Evolutionary conservation across 2,113 vertebrate genomes (phyloP).

Genomic region (Sclerurus mexicanus): DNA sequence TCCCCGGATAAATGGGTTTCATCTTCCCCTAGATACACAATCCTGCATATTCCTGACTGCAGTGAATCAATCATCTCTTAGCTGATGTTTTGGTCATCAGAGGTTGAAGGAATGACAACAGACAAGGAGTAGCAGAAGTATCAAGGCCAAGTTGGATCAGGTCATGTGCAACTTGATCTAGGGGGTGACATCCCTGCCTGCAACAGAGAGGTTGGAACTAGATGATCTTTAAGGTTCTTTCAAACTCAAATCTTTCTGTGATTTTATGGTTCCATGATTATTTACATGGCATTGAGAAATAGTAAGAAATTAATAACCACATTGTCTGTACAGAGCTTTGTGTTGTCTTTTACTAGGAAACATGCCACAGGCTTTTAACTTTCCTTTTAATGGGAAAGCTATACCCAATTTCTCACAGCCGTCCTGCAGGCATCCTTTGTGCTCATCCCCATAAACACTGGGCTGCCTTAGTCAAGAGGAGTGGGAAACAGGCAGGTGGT

Average conservation of each 20-base stretch:
- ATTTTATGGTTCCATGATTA: neutral
- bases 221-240: neutral
- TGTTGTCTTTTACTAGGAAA: neutral
- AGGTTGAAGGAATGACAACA: neutral
- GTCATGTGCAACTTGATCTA: neutral
- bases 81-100: neutral
- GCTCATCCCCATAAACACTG: neutral
- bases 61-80: neutral
- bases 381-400: neutral
- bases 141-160: neutral
- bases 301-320: neutral
- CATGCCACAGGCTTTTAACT: neutral
- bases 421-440: neutral
- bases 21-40: neutral
- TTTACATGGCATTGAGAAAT: neutral
- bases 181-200: fast-evolving
- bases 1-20: neutral
- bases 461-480: neutral
- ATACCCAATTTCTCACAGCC: neutral
- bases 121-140: neutral
- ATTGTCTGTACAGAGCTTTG: neutral
- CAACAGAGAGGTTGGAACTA: neutral
- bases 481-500: neutral
- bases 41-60: neutral
- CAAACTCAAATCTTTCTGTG: neutral